Evolutionary conservation across 2,113 vertebrate species (phyloP).

Genomic region (Phasianus colchicus): DNA sequence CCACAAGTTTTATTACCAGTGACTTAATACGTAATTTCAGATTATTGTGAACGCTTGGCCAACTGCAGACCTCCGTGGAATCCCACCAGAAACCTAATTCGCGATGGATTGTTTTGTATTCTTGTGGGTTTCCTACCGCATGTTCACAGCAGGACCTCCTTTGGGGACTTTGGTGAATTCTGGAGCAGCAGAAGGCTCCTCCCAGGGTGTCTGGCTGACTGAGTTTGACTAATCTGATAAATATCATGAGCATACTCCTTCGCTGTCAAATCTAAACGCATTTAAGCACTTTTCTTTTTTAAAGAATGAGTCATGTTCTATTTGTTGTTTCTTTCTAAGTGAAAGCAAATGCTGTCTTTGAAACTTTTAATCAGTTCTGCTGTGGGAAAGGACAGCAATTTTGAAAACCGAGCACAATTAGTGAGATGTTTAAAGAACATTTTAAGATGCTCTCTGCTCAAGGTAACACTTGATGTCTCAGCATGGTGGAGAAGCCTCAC

Average conservation of each 20-base stretch:
- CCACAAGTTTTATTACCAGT: not conserved
- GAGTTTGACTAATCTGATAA: not conserved
- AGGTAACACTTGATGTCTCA: not conserved
- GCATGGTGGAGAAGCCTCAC: not conserved
- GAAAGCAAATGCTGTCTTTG: not conserved
- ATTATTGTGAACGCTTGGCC: not conserved
- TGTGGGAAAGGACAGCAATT: not conserved
- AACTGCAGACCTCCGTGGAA: not conserved
- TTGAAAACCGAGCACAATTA: not conserved
- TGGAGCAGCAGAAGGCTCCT: not conserved
- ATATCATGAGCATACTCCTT: not conserved
- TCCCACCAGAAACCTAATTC: not conserved
- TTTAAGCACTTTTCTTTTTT: not conserved
- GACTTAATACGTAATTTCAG: slow-evolving; percentile 1
- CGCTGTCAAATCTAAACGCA: not conserved
- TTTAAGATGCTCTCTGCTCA: not conserved
- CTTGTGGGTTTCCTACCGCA: not conserved
- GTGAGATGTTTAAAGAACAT: not conserved
- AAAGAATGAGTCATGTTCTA: not conserved
- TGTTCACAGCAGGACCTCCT: not conserved
- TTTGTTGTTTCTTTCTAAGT: not conserved
- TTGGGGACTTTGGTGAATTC: not conserved
- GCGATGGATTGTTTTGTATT: not conserved
- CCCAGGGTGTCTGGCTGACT: not conserved
- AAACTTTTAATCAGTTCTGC: not conserved